Evolutionary conservation across 1,140 invertebrate species (phyloP), one percentile per base, ranked within the genome.

Genomic region (Cotesia vestalis): DNA sequence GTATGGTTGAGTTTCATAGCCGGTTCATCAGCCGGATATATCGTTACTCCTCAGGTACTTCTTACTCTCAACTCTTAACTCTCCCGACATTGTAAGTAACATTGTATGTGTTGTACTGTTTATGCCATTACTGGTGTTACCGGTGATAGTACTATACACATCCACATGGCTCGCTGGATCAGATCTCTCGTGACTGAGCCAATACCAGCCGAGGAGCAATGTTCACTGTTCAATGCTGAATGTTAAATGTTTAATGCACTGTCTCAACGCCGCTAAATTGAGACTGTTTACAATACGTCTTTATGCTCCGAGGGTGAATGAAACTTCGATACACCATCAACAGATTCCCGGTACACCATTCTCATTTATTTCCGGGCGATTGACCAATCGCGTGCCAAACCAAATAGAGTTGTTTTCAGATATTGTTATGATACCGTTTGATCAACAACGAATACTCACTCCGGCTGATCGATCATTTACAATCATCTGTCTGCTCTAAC

Each of bases 1-100:
- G 78, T 75, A 81, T 75, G 75, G 77, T 76, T 81, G 77, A 76
- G 75, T 81, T 81, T 81, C 80, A 81, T 80, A 80, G 79, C 75
- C 75, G 77, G 78, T 79, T 80, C 80, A 79, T 81, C 80, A 78
- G 74, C 78, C 78, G 77, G 78, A 71, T 71, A 80, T 80, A 81
- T 81, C 79, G 78, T 73, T 67, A 71, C 20, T 53, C 64, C 68
- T 73, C 61, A 36, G 53, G 60, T 66, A 66, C 52, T 59, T 55
- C 36, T 17, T 64, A 46, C 40, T 46, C 40, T 46, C 11, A 8
- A 46, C 53, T 55, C 17, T 55, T 5, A 14, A 4, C 53, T 55
- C 4, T 52, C 46, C n/a, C 8, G 46, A 52, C 46, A n/a, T 46
- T 27, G 52, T 52, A 53, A 20, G 40, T 46, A 46, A 27, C 27